Percentiles rank a stretch among this genome's conserved stretches.
phyloP scores from a whole-genome alignment of 2,113 vertebrate species.

The Equus przewalskii region DNA sequence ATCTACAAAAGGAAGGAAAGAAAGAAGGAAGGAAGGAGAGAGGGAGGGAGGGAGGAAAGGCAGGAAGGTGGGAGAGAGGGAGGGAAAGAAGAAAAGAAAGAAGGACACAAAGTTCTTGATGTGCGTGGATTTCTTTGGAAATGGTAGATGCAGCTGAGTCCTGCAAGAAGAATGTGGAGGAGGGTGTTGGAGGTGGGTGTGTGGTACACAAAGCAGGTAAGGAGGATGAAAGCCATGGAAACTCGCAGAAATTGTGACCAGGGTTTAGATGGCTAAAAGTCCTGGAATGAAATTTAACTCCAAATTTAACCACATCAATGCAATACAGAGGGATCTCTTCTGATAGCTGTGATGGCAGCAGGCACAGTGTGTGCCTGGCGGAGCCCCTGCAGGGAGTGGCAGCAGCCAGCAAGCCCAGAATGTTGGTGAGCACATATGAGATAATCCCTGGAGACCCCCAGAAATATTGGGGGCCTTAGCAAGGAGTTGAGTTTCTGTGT shows the following conservation, averaged over 20 bases:
- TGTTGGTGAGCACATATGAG: neutral
- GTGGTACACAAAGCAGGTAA: neutral
- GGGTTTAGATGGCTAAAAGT: neutral
- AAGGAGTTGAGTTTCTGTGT: neutral
- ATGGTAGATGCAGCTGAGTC: neutral
- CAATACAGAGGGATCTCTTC: neutral
- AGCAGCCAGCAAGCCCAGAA: neutral
- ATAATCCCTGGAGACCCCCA: neutral
- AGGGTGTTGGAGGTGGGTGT: neutral
- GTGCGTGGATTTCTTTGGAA: neutral
- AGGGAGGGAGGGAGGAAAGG: neutral
- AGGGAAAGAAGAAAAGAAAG: neutral
- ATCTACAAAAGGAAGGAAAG: neutral
- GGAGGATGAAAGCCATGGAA: neutral
- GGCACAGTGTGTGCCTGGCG: accelerated
- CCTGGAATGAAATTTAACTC: neutral
- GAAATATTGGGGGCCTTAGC: neutral
- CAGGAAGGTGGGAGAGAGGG: too few species aligned
- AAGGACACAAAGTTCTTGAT: neutral
- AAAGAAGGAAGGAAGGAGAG: neutral
- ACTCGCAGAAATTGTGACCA: neutral
- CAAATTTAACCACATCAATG: neutral
- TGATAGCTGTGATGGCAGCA: neutral
- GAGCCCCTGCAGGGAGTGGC: neutral
- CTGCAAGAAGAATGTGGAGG: neutral